A percentile compares a stretch with the other conserved stretches of the same genome.
phyloP scores from a whole-genome alignment of 2,888 invertebrate species.

The Fragum whitleyi region DNA sequence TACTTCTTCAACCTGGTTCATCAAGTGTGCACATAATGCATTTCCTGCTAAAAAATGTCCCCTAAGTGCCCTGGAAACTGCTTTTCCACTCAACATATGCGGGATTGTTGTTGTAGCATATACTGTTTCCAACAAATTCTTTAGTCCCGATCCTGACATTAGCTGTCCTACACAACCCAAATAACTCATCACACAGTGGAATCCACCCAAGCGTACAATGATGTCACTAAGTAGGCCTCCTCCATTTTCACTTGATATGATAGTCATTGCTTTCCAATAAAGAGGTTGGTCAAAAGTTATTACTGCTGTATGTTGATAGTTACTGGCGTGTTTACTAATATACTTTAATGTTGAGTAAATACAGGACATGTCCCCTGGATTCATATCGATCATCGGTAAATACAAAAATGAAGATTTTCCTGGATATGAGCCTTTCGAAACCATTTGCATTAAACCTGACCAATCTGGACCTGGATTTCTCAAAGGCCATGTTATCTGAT shows the following conservation, averaged over 20 bases:
- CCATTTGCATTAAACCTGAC: too few species aligned
- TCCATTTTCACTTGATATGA: too few species aligned
- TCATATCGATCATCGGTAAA: conserved; percentile 5
- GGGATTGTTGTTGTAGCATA: conserved; percentile 27
- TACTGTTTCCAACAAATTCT: conserved; percentile 40
- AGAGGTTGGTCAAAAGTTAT: too few species aligned
- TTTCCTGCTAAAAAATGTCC: conserved; percentile 8
- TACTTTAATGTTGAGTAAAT: conserved; percentile 57
- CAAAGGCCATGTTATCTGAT: too few species aligned
- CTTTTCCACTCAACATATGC: conserved; percentile 26
- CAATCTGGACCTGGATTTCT: too few species aligned
- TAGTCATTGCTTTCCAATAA: conserved; percentile 64
- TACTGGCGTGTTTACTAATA: conserved; percentile 1
- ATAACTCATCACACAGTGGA: conserved; percentile 66
- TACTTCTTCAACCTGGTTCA: too few species aligned
- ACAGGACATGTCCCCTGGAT: conserved; percentile 29
- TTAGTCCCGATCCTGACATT: conserved; percentile 44
- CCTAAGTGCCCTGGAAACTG: conserved; percentile 6
- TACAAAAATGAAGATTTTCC: too few species aligned
- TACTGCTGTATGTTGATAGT: conserved; percentile 22
- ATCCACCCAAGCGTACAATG: too few species aligned
- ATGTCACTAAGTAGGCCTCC: too few species aligned
- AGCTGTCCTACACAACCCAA: conserved; percentile 65
- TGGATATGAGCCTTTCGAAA: too few species aligned
- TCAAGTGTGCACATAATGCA: background rate